Base-by-base conservation (phyloP, 2,113 vertebrate genomes). In the Thymallus thymallus region DNA sequence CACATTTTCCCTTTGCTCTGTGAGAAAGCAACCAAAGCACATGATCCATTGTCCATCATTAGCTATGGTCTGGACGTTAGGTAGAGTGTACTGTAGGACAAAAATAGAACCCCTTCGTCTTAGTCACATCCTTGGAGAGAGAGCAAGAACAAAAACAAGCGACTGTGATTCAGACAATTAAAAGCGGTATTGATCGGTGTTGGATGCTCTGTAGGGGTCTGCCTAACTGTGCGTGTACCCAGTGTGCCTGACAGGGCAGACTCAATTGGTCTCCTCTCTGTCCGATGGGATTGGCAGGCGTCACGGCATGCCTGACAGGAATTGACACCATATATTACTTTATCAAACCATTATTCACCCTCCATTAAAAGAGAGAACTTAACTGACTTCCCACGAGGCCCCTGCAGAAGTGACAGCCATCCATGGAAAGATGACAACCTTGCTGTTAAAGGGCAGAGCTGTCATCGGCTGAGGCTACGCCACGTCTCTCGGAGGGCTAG, bases 201-300 rank as follows among this genome's bases (percentile, higher is more conserved):
- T 10, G 41, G 71, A 41, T 35, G 22, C 24, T 73, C 24, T 14
- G 30, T 29, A 6, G 35, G 14, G 20, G 5, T 13, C 24, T 26
- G 45, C 24, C 41, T 20, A 14, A 26, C 45, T 26, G 35, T 18
- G 64, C 20, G 16, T 20, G 26, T 14, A 65, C 61, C 29, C 56
- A 51, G 35, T 51, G 24, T 32, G 32, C 62, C 62, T 30, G 45
- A 66, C 23, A 4, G 12, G 61, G 26, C 41, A 12, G 12, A 16
- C 32, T 64, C 91, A 91, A 91, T 90, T 90, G 87, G 75, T 83
- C 84, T 82, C 87, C 92, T 90, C 90, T 81, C 76, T 85, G 70
- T 85, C 80, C 76, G 88, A 85, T 78, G 70, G 86, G 85, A 92
- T 85, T 85, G 86, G 86, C 88, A 93, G 71, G 85, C 82, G 91